Percentiles rank a stretch among this genome's conserved stretches.
phyloP scores from a whole-genome alignment of 1,140 invertebrate genomes.

The Anoplolepis gracilipes region DNA sequence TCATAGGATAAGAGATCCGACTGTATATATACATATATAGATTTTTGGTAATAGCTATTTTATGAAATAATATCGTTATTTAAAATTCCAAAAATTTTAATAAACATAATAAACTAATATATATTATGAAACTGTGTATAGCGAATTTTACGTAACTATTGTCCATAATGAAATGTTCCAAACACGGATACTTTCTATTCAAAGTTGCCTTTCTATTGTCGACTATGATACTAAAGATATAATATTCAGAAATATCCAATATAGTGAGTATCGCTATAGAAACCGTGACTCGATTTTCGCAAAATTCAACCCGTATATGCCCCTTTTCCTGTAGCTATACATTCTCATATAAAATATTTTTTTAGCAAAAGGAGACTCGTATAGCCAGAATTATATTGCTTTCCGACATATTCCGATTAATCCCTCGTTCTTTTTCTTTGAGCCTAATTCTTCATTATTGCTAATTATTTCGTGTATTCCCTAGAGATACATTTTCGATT shows the following conservation, averaged over 20 bases:
- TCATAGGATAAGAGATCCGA: no score
- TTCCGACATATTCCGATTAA: background rate
- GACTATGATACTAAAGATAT: background rate
- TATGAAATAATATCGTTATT: background rate
- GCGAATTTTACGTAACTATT: background rate
- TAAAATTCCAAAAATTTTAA: background rate
- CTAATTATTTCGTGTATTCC: conserved; percentile 11
- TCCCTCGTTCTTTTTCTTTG: background rate
- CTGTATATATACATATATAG: no score
- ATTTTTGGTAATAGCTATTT: background rate
- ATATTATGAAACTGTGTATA: background rate
- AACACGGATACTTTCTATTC: background rate
- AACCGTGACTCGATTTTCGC: background rate
- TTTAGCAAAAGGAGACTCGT: conserved; percentile 7
- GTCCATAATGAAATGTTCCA: background rate
- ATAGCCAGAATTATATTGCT: conserved; percentile 18
- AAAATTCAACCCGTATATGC: background rate
- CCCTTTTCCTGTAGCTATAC: conserved; percentile 10
- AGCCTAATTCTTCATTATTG: conserved; percentile 26
- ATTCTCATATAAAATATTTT: conserved; percentile 34
- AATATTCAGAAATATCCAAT: conserved; percentile 31
- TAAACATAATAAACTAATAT: background rate
- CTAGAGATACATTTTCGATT: background rate
- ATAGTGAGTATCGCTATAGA: conserved; percentile 13
- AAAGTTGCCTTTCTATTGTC: background rate